Base-by-base conservation (phyloP, 2,888 invertebrate genomes). In the Heteropelma amictum region DNA sequence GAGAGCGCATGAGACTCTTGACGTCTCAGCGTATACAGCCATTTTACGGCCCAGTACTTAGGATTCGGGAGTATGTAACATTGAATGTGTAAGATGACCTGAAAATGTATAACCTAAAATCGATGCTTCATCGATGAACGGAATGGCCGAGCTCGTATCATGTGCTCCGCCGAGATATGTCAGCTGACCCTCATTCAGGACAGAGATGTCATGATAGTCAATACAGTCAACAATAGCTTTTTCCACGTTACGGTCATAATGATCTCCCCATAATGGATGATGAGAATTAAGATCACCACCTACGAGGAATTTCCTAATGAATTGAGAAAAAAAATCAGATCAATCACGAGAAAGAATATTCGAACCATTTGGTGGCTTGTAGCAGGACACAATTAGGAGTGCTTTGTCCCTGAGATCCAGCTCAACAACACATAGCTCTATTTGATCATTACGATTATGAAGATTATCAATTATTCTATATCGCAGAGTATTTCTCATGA, bases 341-440 rank as follows among this genome's bases (percentile, higher is more conserved):
- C 72, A 76, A 10, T 72, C 67, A 1, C 3, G 17, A 21, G 0
- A 1, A 6, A 7, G n/a, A 3, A 75, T 65, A 2, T 26, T n/a
- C 1, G 6, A 0, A 0, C 35, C 5, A 35, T n/a, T 23, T 0
- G 65, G 49, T 14, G 67, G 58, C 19, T 61, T 19, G 10, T 76
- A 72, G 12, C 63, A 67, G 0, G 56, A 72, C 3, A 28, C 72
- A 1, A 76, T 23, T 3, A 42, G 1, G 2, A 72, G 6, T 17
- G n/a, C 30, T 7, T 26, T 69, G 10, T 72, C 51, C 14, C 30
- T 47, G 49, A 68, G 51, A 63, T 40, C 45, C 3, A 72, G 30
- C 30, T 72, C 53, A n/a, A 68, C n/a, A 1, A 56, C 68, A 54
- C 72, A 76, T 2, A 68, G 35, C 23, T 72, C 76, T 1, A 72